Percentiles rank a stretch among this genome's conserved stretches.
These are phyloP conservation scores for Acanthosepion lycidas DNA, from an alignment of 2,888 invertebrate species.

Conservation along the genomic window DNA sequence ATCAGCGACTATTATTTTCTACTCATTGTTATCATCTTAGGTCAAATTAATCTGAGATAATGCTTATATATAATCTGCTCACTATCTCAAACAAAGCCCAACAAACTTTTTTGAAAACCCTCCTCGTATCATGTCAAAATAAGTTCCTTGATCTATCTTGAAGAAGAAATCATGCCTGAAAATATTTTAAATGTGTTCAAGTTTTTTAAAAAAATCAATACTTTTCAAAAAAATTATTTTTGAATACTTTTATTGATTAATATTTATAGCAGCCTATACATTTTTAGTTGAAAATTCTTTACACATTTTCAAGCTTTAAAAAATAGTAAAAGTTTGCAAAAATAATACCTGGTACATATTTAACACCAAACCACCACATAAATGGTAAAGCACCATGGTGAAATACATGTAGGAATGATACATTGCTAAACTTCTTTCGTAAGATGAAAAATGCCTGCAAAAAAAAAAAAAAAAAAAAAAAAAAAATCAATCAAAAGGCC, in stretches of 20 bases:
- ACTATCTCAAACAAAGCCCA: background rate
- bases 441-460: slow-evolving; percentile 57
- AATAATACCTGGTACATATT: slow-evolving; percentile 51
- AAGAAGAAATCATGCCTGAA: background rate
- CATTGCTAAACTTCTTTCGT: slow-evolving; percentile 52
- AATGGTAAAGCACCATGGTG: slow-evolving; percentile 56
- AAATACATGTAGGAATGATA: slow-evolving; percentile 56
- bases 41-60: too few relatives aligned
- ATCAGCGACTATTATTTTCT: too few relatives aligned
- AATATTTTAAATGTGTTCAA: background rate
- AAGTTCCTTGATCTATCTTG: background rate
- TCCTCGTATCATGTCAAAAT: background rate
- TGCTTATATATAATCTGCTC: too few relatives aligned
- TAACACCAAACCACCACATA: slow-evolving; percentile 51
- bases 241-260: background rate
- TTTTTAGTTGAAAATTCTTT: too few relatives aligned
- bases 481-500: background rate
- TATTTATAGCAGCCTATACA: background rate
- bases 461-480: background rate
- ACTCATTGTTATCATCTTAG: too few relatives aligned
- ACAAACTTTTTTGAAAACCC: background rate
- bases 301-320: too few relatives aligned
- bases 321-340: slow-evolving; percentile 39
- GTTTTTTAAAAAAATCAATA: background rate
- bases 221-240: background rate